Percentiles rank a stretch among this genome's conserved stretches.
Evolutionary conservation across 2,888 invertebrate genomes (phyloP).

Genomic region (Aphidoletes aphidimyza): DNA sequence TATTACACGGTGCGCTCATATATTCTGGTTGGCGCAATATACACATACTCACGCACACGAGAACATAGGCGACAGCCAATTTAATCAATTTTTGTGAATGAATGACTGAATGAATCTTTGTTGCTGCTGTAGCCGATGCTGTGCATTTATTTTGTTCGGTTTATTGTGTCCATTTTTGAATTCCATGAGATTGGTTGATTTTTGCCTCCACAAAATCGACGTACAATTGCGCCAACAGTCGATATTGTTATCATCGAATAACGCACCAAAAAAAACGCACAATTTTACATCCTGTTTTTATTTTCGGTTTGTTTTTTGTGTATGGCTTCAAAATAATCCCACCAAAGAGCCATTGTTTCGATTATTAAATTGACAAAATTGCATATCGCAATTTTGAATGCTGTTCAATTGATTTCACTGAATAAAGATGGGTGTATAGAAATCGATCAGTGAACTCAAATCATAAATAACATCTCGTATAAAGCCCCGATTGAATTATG

Average conservation of each 20-base stretch:
- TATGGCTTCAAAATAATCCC: not conserved
- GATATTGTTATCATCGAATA: not conserved
- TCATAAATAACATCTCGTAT: conserved; percentile 15
- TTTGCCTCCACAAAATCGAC: too few relatives aligned
- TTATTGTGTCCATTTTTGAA: not conserved
- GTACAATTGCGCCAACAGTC: not conserved
- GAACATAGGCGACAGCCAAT: not conserved
- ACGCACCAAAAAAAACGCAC: too few relatives aligned
- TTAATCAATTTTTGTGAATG: conserved; percentile 50
- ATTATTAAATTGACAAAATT: too few relatives aligned
- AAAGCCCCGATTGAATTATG: conserved; percentile 6
- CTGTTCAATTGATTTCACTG: too few relatives aligned
- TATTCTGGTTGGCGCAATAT: not conserved
- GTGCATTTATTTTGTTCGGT: not conserved
- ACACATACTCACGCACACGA: too few relatives aligned
- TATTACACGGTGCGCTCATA: not conserved
- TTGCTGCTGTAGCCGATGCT: not conserved
- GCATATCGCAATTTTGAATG: too few relatives aligned
- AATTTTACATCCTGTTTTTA: not conserved
- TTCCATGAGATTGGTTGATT: not conserved
- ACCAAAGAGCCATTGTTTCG: too few relatives aligned
- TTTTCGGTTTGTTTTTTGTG: not conserved
- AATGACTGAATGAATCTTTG: conserved; percentile 40
- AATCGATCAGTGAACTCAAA: not conserved
- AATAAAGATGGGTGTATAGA: not conserved